Conservation (phyloP, 2,113 vertebrate species). For the Lycaon pictus region DNA sequence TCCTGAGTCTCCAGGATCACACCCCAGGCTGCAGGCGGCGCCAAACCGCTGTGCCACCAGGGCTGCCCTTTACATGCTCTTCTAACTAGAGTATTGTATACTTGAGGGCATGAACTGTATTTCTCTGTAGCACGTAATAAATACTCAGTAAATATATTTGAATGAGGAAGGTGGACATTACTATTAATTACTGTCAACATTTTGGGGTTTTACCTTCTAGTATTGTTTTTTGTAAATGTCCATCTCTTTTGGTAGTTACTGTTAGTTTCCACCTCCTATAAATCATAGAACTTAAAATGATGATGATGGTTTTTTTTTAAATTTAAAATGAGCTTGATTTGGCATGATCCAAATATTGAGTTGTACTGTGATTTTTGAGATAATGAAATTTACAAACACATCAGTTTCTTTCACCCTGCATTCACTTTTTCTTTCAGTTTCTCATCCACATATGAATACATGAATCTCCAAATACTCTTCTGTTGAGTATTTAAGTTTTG, state of each 20-base stretch:
- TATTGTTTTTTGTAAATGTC: not conserved
- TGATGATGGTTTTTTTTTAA: not conserved
- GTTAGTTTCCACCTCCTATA: not conserved
- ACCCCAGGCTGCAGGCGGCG: too few relatives aligned
- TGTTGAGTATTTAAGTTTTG: not conserved
- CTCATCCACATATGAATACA: not conserved
- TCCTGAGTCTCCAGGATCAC: too few relatives aligned
- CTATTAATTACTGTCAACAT: slow-evolving; percentile 45
- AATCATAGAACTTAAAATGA: not conserved
- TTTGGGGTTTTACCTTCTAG: not conserved
- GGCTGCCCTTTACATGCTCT: not conserved
- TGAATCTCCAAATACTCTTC: not conserved
- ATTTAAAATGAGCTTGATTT: not conserved
- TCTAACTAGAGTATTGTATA: not conserved
- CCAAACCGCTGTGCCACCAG: too few relatives aligned
- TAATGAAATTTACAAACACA: not conserved
- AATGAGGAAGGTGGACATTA: not conserved
- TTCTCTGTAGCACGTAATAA: not conserved
- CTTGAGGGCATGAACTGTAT: not conserved
- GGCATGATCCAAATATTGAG: not conserved
- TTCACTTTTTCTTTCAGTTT: slow-evolving; percentile 43
- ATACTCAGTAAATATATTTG: not conserved
- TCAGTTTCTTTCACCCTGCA: not conserved
- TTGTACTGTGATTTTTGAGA: slow-evolving; percentile 25
- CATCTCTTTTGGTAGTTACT: not conserved